These are phyloP conservation scores for Heloderma charlesbogerti DNA, from an alignment of 2,113 vertebrate genomes.

Conservation along the genomic window DNA sequence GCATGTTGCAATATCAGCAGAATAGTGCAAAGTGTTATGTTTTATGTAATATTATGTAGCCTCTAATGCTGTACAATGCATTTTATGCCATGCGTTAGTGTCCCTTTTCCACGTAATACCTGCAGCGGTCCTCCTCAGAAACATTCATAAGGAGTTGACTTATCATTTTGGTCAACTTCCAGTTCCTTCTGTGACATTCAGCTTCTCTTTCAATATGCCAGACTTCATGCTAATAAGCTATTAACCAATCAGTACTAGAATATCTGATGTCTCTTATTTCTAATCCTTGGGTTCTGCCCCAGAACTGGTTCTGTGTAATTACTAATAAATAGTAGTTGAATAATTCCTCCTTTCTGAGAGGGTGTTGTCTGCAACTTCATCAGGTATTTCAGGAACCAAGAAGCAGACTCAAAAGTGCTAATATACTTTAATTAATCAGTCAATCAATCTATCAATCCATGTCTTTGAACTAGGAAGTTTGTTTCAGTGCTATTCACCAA, in stretches of 20 bases:
- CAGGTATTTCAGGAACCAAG: not conserved
- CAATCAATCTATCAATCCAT: not conserved
- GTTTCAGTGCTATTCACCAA: not conserved
- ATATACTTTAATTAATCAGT: not conserved
- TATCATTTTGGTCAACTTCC: not conserved
- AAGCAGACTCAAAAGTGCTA: not conserved
- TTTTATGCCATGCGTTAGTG: not conserved
- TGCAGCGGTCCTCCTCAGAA: not conserved
- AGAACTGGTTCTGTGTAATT: not conserved
- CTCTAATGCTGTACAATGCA: not conserved
- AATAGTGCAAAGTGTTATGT: not conserved
- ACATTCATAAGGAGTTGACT: not conserved
- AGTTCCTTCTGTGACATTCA: no score
- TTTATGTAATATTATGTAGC: not conserved
- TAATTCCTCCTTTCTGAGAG: not conserved
- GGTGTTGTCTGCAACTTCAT: not conserved
- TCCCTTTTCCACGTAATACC: not conserved
- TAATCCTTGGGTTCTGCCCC: not conserved
- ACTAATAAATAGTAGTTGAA: not conserved
- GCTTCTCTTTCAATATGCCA: not conserved
- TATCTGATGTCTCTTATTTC: not conserved
- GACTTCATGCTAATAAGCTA: not conserved
- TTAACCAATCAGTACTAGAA: not conserved
- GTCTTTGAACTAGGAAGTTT: not conserved
- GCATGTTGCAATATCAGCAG: not conserved